A percentile compares a stretch with the other conserved stretches of the same genome.
Conservation (phyloP, 2,888 invertebrate genomes). For the Pachycephus smyrnensis region DNA sequence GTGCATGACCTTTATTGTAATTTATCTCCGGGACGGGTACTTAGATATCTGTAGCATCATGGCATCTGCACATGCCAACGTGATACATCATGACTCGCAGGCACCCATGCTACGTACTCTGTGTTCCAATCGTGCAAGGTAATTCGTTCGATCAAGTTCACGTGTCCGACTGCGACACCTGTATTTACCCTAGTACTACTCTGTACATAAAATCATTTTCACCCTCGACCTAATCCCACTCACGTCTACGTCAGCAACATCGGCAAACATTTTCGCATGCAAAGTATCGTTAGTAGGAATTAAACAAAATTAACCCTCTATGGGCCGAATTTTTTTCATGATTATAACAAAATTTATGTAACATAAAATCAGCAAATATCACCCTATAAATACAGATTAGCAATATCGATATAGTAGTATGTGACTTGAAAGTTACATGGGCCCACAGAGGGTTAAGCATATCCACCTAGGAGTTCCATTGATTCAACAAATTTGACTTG, state of each 20-base stretch:
- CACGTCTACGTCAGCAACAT: no score
- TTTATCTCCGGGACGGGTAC: constrained; percentile 21
- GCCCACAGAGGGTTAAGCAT: no score
- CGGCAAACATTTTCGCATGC: not conserved
- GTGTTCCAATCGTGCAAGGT: constrained; percentile 23
- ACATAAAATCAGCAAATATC: no score
- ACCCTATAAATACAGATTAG: no score
- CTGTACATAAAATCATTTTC: not conserved
- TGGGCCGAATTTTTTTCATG: no score
- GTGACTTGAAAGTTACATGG: no score
- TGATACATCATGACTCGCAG: constrained; percentile 21
- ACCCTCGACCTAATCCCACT: not conserved
- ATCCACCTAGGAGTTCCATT: not conserved
- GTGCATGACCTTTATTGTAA: constrained; percentile 24
- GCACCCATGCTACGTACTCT: constrained; percentile 10
- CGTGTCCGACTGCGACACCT: not conserved
- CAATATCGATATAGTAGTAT: no score
- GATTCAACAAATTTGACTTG: not conserved
- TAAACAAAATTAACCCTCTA: no score
- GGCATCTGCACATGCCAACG: constrained; percentile 23
- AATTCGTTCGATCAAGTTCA: constrained; percentile 32
- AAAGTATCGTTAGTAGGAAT: not conserved
- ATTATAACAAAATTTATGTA: no score
- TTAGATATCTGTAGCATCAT: constrained; percentile 18
- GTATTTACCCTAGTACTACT: not conserved